Conservation (phyloP, 2,797 vertebrate genomes). For the Alfaro cultratus region DNA sequence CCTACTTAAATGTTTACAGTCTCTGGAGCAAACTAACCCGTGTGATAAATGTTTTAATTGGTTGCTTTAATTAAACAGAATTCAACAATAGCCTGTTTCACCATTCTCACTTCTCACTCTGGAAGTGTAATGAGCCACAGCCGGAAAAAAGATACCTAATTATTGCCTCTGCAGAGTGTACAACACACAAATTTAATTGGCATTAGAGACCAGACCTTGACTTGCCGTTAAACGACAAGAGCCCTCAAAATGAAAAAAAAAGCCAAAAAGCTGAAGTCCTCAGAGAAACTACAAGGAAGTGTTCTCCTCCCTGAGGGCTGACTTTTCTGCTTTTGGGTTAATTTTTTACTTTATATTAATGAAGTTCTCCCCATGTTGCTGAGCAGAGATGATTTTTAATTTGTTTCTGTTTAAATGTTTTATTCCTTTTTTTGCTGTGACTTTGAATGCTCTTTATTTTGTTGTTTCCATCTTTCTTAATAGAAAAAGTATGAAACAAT, state of each 20-base stretch:
- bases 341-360: neutral
- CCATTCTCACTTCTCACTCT: slow-evolving; percentile 48
- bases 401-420: neutral
- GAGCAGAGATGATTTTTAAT: neutral
- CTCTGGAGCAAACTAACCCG: slow-evolving; percentile 64
- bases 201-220: slow-evolving; percentile 34
- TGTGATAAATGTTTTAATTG: slow-evolving; percentile 78
- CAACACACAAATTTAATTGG: slow-evolving; percentile 45
- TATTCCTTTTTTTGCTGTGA: neutral
- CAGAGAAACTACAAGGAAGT: slow-evolving; percentile 1
- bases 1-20: slow-evolving; percentile 57
- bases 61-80: slow-evolving; percentile 71
- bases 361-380: slow-evolving; percentile 1
- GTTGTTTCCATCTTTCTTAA: neutral
- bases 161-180: slow-evolving; percentile 52
- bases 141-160: slow-evolving; percentile 62
- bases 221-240: slow-evolving; percentile 23
- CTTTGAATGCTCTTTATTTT: neutral
- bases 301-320: neutral
- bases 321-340: slow-evolving; percentile 2
- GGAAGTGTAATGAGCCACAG: slow-evolving; percentile 64
- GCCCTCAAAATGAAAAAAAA: slow-evolving; percentile 3
- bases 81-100: slow-evolving; percentile 68
- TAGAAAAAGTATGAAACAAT: neutral
- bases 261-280: slow-evolving; percentile 7